Evolutionary conservation across 23 tunicate genomes (phyloP), one percentile per base, ranked within the genome.

Genomic region (Diplosoma virens): DNA sequence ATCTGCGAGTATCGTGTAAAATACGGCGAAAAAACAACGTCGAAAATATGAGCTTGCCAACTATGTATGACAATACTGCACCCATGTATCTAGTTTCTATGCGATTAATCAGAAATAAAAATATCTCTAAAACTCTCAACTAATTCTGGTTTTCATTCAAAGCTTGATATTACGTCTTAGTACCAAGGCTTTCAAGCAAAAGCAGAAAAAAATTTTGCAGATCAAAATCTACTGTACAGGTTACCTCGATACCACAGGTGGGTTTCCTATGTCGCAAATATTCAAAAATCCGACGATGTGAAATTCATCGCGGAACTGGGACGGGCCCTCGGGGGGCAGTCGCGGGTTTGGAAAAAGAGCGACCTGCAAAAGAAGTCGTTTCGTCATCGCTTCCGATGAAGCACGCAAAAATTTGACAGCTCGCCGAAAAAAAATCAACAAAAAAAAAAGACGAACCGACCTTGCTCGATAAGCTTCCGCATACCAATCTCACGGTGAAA

Each of bases 241-340:
- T 28, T 32, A 83, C 89, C 96, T 83, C 24, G 96, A 89, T 30
- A 59, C 3, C 2, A 87, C 89, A 0, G 96, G 96, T 0, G 96
- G 89, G 54, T 81, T 82, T 73, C 87, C 78, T 14, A 89, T 69
- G 50, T 89, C 96, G 0, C 85, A 65, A 27, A 89, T 66, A 66
- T 83, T 79, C 18, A 89, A 71, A 73, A 90, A 90, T 0, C 97
- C 97, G 1, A 80, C 69, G 48, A 84, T 84, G 11, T 73, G 75
- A 14, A 90, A 73, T 1, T 71, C 50, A 26, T 77, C 66, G 18
- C 71, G 63, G 0, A 82, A 37, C 14, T 69, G 27, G 9, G 30
- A 26, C 14, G 11, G 50, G 11, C 11, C 50, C 11, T 41, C 50
- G 50, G 9, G n/a, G n/a, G n/a, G n/a, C n/a, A n/a, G n/a, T n/a